Evolutionary conservation across 2,797 vertebrate species (phyloP).

Genomic region (Champsocephalus gunnari): DNA sequence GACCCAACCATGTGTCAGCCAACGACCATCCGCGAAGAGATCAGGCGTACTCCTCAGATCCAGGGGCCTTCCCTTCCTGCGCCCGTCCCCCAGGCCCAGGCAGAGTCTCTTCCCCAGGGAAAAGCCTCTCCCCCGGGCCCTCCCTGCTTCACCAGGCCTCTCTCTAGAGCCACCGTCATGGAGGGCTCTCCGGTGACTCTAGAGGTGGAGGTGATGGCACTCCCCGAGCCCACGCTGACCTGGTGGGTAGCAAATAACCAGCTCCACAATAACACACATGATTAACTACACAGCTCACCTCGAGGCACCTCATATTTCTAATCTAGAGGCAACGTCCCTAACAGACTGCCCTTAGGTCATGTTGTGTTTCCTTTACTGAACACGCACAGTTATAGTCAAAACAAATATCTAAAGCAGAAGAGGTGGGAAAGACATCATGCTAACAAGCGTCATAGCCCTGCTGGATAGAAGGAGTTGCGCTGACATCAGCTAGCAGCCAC

Average conservation of each 20-base stretch:
- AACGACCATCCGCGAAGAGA: constrained; percentile 86
- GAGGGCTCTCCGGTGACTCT: constrained; percentile 95
- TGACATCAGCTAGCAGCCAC: not conserved
- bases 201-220: constrained; percentile 95
- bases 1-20: constrained; percentile 86
- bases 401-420: not conserved
- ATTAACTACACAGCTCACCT: constrained; percentile 10
- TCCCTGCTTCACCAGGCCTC: constrained; percentile 89
- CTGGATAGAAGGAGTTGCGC: not conserved
- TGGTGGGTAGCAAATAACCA: constrained; percentile 97
- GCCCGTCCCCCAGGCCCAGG: constrained; percentile 62
- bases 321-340: too few species aligned
- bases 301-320: not conserved
- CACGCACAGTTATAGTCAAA: not conserved
- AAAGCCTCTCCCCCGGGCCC: constrained; percentile 85
- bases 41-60: constrained; percentile 83
- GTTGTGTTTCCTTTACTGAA: not conserved
- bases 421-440: not conserved
- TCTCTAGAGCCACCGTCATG: constrained; percentile 89
- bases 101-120: constrained; percentile 79
- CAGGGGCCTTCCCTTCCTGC: constrained; percentile 57
- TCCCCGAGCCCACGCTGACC: constrained; percentile 92
- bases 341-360: not conserved
- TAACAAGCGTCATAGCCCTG: not conserved
- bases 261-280: constrained; percentile 70